A percentile compares a stretch with the other conserved stretches of the same genome.
Evolutionary conservation across 37 sponge, comb jelly and placozoan genomes (phyloP).

Genomic region (Agelas oroides): DNA sequence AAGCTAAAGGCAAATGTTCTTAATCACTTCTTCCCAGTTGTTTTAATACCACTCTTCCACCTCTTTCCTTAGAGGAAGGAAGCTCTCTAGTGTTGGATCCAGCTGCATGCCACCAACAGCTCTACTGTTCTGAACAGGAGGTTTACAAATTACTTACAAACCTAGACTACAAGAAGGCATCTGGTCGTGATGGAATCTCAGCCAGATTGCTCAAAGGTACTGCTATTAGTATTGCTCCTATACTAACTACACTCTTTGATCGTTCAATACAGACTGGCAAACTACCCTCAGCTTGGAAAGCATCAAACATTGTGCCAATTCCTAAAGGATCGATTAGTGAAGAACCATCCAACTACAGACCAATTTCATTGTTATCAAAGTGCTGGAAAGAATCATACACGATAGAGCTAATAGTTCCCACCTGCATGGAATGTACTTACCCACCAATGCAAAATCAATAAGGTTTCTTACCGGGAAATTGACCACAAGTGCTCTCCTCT

Average conservation of each 20-base stretch:
- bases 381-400: neutral
- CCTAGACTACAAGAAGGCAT: neutral
- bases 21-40: neutral
- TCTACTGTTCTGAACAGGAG: neutral
- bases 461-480: neutral
- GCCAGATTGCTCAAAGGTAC: neutral
- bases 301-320: slow-evolving; percentile 4
- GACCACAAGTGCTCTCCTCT: neutral
- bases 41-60: slow-evolving; percentile 1
- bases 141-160: neutral
- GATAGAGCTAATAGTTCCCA: neutral
- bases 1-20: neutral
- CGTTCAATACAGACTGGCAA: neutral
- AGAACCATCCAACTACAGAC: slow-evolving; percentile 7
- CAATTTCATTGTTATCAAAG: slow-evolving; percentile 12
- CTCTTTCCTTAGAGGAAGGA: neutral
- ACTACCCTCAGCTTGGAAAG: neutral
- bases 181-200: slow-evolving; percentile 15
- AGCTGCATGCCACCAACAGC: neutral
- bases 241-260: neutral
- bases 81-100: too few relatives aligned
- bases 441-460: neutral
- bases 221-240: slow-evolving; percentile 3
- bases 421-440: neutral
- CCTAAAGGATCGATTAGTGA: neutral